Evolutionary conservation across 2,113 vertebrate genomes (phyloP).

Genomic region (Pristiophorus japonicus): DNA sequence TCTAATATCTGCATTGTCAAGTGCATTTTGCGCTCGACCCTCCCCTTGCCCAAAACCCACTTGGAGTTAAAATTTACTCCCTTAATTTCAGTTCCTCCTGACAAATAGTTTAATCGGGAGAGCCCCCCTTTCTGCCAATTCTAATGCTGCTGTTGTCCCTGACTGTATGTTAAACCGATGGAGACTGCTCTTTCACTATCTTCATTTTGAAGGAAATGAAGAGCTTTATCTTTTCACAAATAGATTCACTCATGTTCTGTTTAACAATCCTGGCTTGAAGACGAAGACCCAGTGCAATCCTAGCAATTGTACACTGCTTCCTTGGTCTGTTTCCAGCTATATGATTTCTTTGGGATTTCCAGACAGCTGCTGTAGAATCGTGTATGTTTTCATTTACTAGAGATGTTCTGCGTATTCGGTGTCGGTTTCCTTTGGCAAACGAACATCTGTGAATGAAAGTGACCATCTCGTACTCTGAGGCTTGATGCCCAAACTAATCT

Average conservation of each 20-base stretch:
- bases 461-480: background rate
- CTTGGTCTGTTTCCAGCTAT: background rate
- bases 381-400: background rate
- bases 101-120: background rate
- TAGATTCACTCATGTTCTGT: background rate
- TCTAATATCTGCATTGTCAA: background rate
- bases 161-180: background rate
- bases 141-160: background rate
- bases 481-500: background rate
- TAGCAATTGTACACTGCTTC: background rate
- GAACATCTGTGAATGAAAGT: background rate
- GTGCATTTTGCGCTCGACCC: background rate
- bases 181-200: background rate
- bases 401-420: background rate
- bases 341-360: background rate
- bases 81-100: background rate
- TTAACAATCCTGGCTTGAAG: background rate
- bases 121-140: background rate
- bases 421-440: background rate
- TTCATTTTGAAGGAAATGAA: background rate
- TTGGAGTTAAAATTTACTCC: background rate
- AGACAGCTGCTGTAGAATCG: background rate
- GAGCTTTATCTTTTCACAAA: background rate
- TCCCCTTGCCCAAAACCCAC: background rate
- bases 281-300: background rate